A percentile compares a stretch with the other conserved stretches of the same genome.
phyloP scores from a whole-genome alignment of 2,113 vertebrate genomes.

The Pollimyrus isidori region DNA sequence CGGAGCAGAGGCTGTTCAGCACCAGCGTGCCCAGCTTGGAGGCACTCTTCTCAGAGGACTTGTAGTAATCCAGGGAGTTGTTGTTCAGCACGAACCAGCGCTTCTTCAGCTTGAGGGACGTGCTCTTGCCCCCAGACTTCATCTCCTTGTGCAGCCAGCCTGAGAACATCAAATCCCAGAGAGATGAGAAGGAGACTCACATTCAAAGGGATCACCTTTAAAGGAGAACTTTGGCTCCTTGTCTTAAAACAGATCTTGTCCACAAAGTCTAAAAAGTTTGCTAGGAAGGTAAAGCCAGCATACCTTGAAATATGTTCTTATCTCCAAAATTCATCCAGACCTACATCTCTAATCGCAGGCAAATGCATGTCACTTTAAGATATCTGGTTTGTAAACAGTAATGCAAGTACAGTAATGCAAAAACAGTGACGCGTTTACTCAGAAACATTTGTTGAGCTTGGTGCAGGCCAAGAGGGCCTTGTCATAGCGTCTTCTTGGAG shows the following conservation, averaged over 20 bases:
- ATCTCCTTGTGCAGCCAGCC: constrained; percentile 90
- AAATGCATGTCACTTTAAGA: not conserved
- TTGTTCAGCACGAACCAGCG: constrained; percentile 86
- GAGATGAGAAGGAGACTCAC: not conserved
- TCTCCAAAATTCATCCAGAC: not conserved
- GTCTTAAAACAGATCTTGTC: not conserved
- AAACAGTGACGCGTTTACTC: not conserved
- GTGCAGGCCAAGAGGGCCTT: not conserved
- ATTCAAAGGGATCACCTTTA: not conserved
- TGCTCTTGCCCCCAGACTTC: constrained; percentile 75
- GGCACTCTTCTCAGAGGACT: constrained; percentile 73
- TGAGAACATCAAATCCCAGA: constrained; percentile 34
- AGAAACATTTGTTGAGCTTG: not conserved
- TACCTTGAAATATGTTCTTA: not conserved
- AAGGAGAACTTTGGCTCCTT: not conserved
- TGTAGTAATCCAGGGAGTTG: constrained; percentile 84
- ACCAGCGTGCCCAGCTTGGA: constrained; percentile 85
- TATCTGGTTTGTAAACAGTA: not conserved
- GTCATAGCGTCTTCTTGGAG: not conserved
- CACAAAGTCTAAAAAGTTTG: not conserved
- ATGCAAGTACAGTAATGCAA: not conserved
- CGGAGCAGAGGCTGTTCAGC: constrained; percentile 81
- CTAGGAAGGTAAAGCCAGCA: not conserved
- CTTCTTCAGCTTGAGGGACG: constrained; percentile 82
- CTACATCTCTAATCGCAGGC: not conserved